phyloP scores from a whole-genome alignment of 2,888 invertebrate species.

The Automeris io region DNA sequence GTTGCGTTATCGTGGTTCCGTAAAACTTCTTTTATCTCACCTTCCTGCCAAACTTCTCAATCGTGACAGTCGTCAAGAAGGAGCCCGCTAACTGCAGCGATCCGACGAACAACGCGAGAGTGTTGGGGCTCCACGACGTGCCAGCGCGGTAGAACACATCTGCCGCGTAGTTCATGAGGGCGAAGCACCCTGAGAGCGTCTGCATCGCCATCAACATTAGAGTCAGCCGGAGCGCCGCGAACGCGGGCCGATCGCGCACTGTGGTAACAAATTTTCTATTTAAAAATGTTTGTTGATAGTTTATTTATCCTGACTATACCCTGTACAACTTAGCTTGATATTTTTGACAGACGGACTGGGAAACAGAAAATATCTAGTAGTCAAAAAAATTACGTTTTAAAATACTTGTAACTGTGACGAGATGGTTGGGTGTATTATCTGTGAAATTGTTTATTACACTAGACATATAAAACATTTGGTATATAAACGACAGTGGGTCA shows the following conservation, averaged over 20 bases:
- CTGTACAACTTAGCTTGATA: background rate
- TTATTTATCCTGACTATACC: too few species aligned
- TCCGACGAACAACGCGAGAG: constrained; percentile 45
- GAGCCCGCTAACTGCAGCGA: constrained; percentile 49
- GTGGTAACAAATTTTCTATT: too few species aligned
- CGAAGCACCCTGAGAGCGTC: constrained; percentile 58
- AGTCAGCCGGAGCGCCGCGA: constrained; percentile 49
- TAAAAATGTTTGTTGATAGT: too few species aligned
- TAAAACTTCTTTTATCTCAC: constrained; percentile 27
- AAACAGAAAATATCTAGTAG: too few species aligned
- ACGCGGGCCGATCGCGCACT: constrained; percentile 47
- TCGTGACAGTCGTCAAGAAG: constrained; percentile 47
- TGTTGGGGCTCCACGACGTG: constrained; percentile 69
- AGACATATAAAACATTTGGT: too few species aligned
- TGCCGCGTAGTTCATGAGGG: constrained; percentile 59
- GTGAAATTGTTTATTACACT: too few species aligned
- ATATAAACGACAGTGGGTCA: too few species aligned
- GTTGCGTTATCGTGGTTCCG: too few species aligned
- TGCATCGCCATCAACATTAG: constrained; percentile 51
- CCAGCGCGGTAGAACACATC: constrained; percentile 61
- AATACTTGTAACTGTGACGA: too few species aligned
- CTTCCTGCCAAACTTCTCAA: constrained; percentile 57
- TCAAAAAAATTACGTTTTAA: too few species aligned
- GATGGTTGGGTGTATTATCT: too few species aligned
- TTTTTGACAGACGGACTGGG: too few species aligned